A percentile compares a stretch with the other conserved stretches of the same genome.
Conservation (phyloP, 2,797 vertebrate genomes). For the Protosalanx chinensis region DNA sequence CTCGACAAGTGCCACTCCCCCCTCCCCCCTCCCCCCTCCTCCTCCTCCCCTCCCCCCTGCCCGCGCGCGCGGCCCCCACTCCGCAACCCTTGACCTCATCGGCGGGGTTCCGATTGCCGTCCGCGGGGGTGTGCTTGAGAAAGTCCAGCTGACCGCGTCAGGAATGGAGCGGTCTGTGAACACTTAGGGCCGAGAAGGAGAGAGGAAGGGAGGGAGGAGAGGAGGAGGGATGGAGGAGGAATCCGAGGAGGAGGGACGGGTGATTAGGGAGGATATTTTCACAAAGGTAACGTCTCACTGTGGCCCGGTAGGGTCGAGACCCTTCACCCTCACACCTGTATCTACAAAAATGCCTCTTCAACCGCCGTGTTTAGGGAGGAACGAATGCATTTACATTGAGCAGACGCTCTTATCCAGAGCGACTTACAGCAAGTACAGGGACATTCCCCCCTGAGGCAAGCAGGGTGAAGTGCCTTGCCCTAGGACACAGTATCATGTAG, state of each 20-base stretch:
- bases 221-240: constrained; percentile 34
- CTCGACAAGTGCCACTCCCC: constrained; percentile 20
- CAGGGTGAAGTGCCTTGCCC: too few species aligned
- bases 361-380: not conserved
- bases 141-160: constrained; percentile 59
- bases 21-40: not conserved
- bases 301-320: constrained; percentile 28
- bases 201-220: constrained; percentile 35
- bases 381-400: not conserved
- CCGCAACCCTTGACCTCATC: constrained; percentile 37
- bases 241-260: not conserved
- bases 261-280: not conserved
- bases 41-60: not conserved
- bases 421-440: too few species aligned
- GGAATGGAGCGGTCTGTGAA: constrained; percentile 61
- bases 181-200: constrained; percentile 66
- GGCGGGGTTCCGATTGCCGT: constrained; percentile 16
- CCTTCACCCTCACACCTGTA: constrained; percentile 45
- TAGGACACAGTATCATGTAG: too few species aligned
- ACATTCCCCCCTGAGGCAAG: too few species aligned
- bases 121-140: constrained; percentile 46
- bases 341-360: constrained; percentile 35
- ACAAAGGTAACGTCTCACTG: constrained; percentile 17
- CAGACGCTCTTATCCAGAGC: too few species aligned
- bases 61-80: constrained; percentile 10